Conservation (phyloP, 2,113 vertebrate genomes). For the Colaptes auratus region DNA sequence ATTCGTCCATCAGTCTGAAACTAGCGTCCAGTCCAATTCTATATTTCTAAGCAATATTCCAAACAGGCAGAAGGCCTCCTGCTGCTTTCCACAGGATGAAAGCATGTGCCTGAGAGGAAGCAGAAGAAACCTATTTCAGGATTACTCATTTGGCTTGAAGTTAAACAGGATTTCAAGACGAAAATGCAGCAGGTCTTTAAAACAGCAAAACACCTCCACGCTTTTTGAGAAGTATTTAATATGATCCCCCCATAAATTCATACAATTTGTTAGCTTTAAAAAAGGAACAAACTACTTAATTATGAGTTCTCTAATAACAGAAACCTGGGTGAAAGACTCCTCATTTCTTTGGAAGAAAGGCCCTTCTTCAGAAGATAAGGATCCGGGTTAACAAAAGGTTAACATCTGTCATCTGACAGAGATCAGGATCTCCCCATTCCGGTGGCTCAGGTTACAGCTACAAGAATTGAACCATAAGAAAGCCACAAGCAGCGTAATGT, state of each 20-base stretch:
- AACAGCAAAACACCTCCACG: background rate
- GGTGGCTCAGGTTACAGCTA: background rate
- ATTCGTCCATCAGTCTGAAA: background rate
- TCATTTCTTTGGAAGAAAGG: background rate
- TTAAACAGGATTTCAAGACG: slow-evolving; percentile 30
- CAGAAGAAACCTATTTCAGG: slow-evolving; percentile 43
- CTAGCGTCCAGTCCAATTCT: background rate
- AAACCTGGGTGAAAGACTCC: background rate
- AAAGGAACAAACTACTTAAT: accelerated
- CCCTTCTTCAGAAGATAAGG: background rate
- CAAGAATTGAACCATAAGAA: slow-evolving; percentile 44
- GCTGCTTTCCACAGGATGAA: slow-evolving; percentile 36
- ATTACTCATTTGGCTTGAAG: slow-evolving; percentile 26
- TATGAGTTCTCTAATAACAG: background rate
- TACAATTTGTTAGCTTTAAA: background rate
- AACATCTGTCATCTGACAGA: slow-evolving; percentile 16
- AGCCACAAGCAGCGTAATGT: slow-evolving; percentile 26
- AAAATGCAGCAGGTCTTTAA: slow-evolving; percentile 11
- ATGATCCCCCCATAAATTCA: background rate
- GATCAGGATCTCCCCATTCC: slow-evolving; percentile 23
- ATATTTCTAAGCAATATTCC: slow-evolving; percentile 20
- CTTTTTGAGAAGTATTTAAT: background rate
- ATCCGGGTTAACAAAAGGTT: slow-evolving; percentile 23
- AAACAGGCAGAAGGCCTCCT: slow-evolving; percentile 32
- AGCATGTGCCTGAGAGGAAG: slow-evolving; percentile 41